phyloP scores from a whole-genome alignment of 2,888 invertebrate genomes.

The Luperina testacea region DNA sequence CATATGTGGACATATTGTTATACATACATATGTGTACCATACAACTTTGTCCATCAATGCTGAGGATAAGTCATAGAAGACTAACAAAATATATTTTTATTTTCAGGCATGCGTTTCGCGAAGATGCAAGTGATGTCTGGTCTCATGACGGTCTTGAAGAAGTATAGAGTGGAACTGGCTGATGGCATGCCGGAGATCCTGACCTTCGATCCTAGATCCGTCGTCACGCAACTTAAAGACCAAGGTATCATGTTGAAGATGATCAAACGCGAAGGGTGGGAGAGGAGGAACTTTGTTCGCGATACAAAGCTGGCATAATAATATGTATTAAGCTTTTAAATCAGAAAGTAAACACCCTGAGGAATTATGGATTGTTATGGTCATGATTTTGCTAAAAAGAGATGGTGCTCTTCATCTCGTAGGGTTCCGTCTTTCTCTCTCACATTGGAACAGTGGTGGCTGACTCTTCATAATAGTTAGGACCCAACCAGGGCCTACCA shows the following conservation, averaged over 20 bases:
- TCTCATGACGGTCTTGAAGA: slow-evolving; percentile 71
- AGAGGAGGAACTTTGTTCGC: slow-evolving; percentile 36
- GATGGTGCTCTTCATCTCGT: too few species aligned
- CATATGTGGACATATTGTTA: too few species aligned
- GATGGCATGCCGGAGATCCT: slow-evolving; percentile 60
- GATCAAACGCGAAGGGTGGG: slow-evolving; percentile 54
- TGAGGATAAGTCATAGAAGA: too few species aligned
- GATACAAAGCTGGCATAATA: background rate
- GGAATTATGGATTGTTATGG: background rate
- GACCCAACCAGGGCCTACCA: background rate
- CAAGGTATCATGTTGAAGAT: slow-evolving; percentile 55
- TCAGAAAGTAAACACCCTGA: background rate
- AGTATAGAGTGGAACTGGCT: slow-evolving; percentile 69
- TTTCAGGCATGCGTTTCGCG: slow-evolving; percentile 38
- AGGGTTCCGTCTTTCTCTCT: background rate
- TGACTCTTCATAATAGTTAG: background rate
- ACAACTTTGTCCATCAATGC: too few species aligned
- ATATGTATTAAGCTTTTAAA: background rate
- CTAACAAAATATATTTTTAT: too few species aligned
- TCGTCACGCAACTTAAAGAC: slow-evolving; percentile 35
- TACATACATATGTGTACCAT: too few species aligned
- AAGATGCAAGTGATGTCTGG: slow-evolving; percentile 74
- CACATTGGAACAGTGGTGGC: background rate
- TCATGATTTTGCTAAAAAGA: background rate
- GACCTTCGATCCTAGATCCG: slow-evolving; percentile 39